Evolutionary conservation across 35 echinoderm and acorn worm species (phyloP), one percentile per base, ranked within the genome.

Genomic region (Ptychodera flava): DNA sequence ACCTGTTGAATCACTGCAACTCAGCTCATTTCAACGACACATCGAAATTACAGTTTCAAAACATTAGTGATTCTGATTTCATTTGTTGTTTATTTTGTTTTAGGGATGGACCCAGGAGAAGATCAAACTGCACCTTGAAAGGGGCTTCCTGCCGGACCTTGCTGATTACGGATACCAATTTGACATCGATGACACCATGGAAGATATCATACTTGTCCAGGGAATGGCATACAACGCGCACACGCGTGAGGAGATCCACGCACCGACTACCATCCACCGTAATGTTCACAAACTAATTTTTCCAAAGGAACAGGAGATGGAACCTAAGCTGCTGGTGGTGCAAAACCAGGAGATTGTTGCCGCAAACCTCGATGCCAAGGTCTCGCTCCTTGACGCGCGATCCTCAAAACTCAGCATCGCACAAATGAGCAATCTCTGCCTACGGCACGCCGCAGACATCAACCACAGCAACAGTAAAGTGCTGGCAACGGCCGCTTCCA

Each of bases 21-120:
- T n/a, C n/a, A n/a, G n/a, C n/a, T n/a, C n/a, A n/a, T n/a, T n/a
- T n/a, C n/a, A n/a, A n/a, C n/a, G n/a, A n/a, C n/a, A n/a, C n/a
- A n/a, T 22, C 22, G 22, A 64, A 64, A 64, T 64, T 64, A 22
- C 22, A 64, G 6, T 64, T 64, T 64, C 45, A 64, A 64, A n/a
- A n/a, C n/a, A n/a, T n/a, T n/a, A n/a, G n/a, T n/a, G n/a, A n/a
- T n/a, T n/a, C n/a, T n/a, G n/a, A n/a, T n/a, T n/a, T n/a, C n/a
- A n/a, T 0, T 31, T 27, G 14, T 16, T 79, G 16, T 90, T 79
- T 16, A 0, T 80, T 0, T 33, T 77, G 32, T 78, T 82, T 78
- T 32, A 97, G 95, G 92, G 92, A 32, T 97, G 95, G 95, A 97
- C 95, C 27, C 95, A 94, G 84, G 92, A 93, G 30, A 92, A 89